Base-by-base conservation (phyloP, 2,888 invertebrate genomes). In the Agrotis exclamationis region DNA sequence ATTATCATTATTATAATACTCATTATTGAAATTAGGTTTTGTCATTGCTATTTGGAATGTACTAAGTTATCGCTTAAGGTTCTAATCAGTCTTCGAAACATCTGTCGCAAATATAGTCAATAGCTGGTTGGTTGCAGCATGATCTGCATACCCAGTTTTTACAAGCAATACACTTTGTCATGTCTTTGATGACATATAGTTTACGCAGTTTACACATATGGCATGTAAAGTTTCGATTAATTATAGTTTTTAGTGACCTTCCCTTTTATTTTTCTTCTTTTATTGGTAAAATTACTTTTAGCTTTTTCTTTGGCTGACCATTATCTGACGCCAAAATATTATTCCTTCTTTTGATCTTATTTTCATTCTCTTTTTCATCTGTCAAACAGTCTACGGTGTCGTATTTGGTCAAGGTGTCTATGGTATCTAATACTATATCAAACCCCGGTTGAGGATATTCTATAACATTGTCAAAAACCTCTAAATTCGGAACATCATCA, bases 151-250 rank as follows among this genome's bases (percentile, higher is more conserved):
- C 47, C 47, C 47, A 47, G 18, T 47, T 47, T 47, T 47, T 47
- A 18, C 47, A 47, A 47, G 47, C 47, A 47, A 47, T 47, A 47
- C 47, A 47, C 6, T 18, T 14, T 5, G 18, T 47, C 47, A 47
- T 47, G 47, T 54, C 54, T 7, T 20, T 39, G 39, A 54, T 59
- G n/a, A 68, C 63, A 54, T 44, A 69, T 14, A 74, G 50, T 69
- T 60, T 74, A 48, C 48, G 45, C 11, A 39, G 39, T 59, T 59
- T 59, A 59, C 58, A 48, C 33, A 48, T 33, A 48, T 62, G 54
- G n/a, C 69, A 69, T 54, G 39, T 64, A 66, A 68, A 68, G 59
- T 68, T 39, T 60, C 74, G 64, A n/a, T n/a, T n/a, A n/a, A n/a
- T n/a, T n/a, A n/a, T n/a, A n/a, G n/a, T n/a, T n/a, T n/a, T n/a